Evolutionary conservation across 2,888 invertebrate species (phyloP), one percentile per base, ranked within the genome.

Genomic region (Euclidia mi): DNA sequence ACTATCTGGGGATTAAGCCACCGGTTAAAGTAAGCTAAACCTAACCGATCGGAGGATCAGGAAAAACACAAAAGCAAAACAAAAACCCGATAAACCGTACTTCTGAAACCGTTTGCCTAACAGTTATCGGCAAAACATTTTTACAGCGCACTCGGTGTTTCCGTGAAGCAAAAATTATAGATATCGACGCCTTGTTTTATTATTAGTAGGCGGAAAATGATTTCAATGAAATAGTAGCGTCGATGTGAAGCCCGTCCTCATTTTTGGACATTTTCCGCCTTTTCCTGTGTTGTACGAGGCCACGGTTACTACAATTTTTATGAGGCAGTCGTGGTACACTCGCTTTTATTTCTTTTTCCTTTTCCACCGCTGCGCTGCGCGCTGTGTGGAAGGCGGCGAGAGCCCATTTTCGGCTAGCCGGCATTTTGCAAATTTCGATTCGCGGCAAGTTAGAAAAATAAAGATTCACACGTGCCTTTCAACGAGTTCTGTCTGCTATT

Each of bases 251-350:
- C 56, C 69, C 57, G 65, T 70, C 68, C 71, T 66, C 71, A 78
- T 85, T 85, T 70, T 83, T n/a, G n/a, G n/a, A n/a, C n/a, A n/a
- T n/a, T n/a, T n/a, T n/a, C 77, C 77, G 76, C 75, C 82, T 81
- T 86, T 83, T 84, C 80, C 81, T 77, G 74, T 61, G 64, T 65
- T 75, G 65, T 65, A 69, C 65, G 72, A 65, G 72, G 79, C 70
- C 71, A 74, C 70, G 73, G 70, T 66, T 70, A 74, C 77, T 91
- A 88, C 87, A 93, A 90, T 77, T 89, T 92, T 92, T 87, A 93
- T 91, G 90, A 90, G 86, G 81, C 80, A 55, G 74, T 76, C 82
- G 79, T 76, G 75, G 78, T 71, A 65, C 72, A 62, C 68, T 56
- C 65, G 34, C 62, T 75, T 76, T 78, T 79, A 81, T 74, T 79